A percentile compares a stretch with the other conserved stretches of the same genome.
Conservation (phyloP, 2,888 invertebrate species). For the Agrochola litura region DNA sequence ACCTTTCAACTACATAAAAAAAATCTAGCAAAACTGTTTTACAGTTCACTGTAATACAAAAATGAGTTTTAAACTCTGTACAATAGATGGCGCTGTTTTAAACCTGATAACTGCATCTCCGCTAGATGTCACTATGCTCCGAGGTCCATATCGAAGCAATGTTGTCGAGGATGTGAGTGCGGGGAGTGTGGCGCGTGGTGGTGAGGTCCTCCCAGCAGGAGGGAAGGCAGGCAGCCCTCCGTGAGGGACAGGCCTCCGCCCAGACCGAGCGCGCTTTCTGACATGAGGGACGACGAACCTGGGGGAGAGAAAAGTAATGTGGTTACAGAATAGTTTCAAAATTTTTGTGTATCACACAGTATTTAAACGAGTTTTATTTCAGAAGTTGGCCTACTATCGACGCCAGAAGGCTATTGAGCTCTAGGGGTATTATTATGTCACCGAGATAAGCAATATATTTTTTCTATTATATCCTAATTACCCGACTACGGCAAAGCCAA, state of each 20-base stretch:
- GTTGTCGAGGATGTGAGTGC: conserved; percentile 81
- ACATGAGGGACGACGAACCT: conserved; percentile 78
- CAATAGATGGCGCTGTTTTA: conserved; percentile 40
- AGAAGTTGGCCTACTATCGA: no score
- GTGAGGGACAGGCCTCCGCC: conserved; percentile 70
- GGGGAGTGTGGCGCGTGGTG: conserved; percentile 87
- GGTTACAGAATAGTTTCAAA: background rate
- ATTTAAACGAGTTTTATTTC: background rate
- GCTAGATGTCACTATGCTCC: conserved; percentile 73
- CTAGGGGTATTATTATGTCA: background rate
- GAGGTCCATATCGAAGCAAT: conserved; percentile 88
- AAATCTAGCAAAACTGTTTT: background rate
- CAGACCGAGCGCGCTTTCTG: conserved; percentile 73
- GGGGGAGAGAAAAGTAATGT: conserved; percentile 50
- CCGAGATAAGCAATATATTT: background rate
- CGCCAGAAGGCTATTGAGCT: no score
- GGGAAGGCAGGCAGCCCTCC: conserved; percentile 78
- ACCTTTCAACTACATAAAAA: background rate
- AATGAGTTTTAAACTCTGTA: background rate
- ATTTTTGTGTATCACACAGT: background rate
- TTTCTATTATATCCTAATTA: background rate
- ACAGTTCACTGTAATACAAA: background rate
- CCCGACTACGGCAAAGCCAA: no score
- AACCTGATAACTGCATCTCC: background rate
- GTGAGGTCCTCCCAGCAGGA: conserved; percentile 80